Evolutionary conservation across 1,140 invertebrate species (phyloP), one percentile per base, ranked within the genome.

Genomic region (Chelonus insularis): DNA sequence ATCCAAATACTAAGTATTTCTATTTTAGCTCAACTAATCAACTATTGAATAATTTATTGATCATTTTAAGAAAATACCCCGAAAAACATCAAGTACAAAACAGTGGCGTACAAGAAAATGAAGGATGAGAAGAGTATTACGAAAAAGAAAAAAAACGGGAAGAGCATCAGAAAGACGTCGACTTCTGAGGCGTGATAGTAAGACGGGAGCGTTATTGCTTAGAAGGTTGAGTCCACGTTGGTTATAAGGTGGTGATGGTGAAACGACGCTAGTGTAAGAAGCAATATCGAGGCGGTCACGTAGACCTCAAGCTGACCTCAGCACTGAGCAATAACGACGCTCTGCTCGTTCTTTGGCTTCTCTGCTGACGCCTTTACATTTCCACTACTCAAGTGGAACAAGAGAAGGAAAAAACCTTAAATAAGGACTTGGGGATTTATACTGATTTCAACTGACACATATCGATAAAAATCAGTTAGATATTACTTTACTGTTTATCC

Each of bases 231-330:
- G 59, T 54, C 58, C 51, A 58, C 60, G 60, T 48, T 57, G 60
- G 64, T 65, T 65, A 65, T 62, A 65, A 65, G 69, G 70, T 70
- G 66, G 61, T 67, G 73, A 69, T 66, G 67, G 68, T 72, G 72
- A 29, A 66, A 68, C 68, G 71, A 65, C 62, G 48, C 64, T 58
- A 50, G 60, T 60, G 65, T 69, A 67, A 61, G 64, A 73, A 58
- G 72, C 68, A 79, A 79, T 79, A 79, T 78, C 77, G 71, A 72
- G 62, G 68, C 69, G 72, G 77, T 79, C 77, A 79, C 77, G 77
- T 79, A 78, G 74, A 78, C 25, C 25, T 29, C 25, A 29, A 29
- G 25, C 76, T 78, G 77, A 79, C 77, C 77, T 76, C 75, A 76
- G 72, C 72, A 73, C 65, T 69, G 70, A 70, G 77, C 73, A 79